These are phyloP conservation scores for Chymomyza fuscimana DNA, from an alignment of 2,888 invertebrate species.

Conservation along the genomic window DNA sequence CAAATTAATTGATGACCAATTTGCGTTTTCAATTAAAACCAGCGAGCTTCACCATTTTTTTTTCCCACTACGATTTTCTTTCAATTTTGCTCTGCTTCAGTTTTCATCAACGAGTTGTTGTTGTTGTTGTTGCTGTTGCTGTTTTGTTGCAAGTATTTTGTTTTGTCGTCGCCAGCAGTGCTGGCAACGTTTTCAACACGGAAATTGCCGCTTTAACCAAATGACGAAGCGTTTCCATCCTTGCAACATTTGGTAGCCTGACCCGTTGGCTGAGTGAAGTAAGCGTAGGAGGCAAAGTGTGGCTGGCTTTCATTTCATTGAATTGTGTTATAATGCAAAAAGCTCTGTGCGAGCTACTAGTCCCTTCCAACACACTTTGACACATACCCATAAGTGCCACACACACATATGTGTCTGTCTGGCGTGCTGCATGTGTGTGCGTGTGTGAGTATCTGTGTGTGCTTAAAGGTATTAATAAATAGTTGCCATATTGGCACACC, in stretches of 20 bases:
- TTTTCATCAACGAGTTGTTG: neutral
- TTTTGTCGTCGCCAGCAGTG: neutral
- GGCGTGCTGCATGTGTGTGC: constrained; percentile 18
- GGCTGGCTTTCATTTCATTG: constrained; percentile 36
- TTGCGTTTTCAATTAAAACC: constrained; percentile 72
- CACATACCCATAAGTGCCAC: neutral
- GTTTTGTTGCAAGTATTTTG: neutral
- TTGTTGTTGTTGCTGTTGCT: neutral
- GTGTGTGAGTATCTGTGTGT: constrained; percentile 18
- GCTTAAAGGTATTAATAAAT: neutral
- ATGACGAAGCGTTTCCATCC: constrained; percentile 9
- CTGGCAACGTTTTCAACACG: constrained; percentile 50
- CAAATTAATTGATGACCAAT: constrained; percentile 72
- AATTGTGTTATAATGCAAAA: constrained; percentile 55
- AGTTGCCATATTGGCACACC: constrained; percentile 31
- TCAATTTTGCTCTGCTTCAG: neutral
- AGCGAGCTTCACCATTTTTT: constrained; percentile 41
- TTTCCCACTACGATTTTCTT: neutral
- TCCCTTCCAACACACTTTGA: neutral
- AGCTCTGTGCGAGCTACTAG: constrained; percentile 30
- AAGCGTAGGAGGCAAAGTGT: constrained; percentile 40
- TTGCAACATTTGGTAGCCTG: constrained; percentile 8
- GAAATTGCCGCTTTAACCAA: constrained; percentile 55
- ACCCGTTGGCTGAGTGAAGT: constrained; percentile 11
- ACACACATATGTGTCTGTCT: constrained; percentile 36